These are phyloP conservation scores for Miopithecus talapoin DNA, from an alignment of 2,797 vertebrate species.

Conservation along the genomic window DNA sequence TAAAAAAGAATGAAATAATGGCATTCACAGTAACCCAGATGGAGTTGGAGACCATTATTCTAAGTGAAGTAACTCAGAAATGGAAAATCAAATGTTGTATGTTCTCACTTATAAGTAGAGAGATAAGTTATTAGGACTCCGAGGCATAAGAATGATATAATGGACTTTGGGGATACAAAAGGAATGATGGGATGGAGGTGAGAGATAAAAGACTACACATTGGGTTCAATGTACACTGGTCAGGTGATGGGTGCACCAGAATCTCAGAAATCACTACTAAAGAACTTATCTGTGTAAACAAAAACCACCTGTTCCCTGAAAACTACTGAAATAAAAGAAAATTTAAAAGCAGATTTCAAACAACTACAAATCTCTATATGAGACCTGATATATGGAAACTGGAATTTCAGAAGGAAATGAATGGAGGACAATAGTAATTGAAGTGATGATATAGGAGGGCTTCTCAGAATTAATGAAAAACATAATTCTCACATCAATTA, in stretches of 20 bases:
- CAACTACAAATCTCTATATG: background rate
- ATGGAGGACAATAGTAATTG: background rate
- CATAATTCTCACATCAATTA: background rate
- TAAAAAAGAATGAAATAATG: background rate
- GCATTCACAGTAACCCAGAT: fast-evolving
- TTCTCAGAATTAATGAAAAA: background rate
- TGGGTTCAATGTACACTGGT: background rate
- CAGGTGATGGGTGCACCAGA: background rate
- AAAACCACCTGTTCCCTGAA: background rate
- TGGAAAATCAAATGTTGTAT: background rate
- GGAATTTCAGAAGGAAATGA: background rate
- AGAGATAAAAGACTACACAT: background rate
- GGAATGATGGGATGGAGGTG: background rate
- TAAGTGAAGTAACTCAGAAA: background rate
- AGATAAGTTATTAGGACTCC: background rate
- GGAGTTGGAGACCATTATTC: background rate
- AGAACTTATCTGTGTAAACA: background rate
- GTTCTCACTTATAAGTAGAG: background rate
- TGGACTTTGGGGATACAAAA: background rate
- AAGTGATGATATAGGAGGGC: background rate
- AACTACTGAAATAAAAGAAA: background rate
- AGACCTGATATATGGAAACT: background rate
- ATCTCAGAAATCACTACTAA: background rate
- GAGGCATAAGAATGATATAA: background rate
- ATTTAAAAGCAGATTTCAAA: background rate